phyloP scores from a whole-genome alignment of 2,888 invertebrate genomes.

The Melanostoma mellinum region DNA sequence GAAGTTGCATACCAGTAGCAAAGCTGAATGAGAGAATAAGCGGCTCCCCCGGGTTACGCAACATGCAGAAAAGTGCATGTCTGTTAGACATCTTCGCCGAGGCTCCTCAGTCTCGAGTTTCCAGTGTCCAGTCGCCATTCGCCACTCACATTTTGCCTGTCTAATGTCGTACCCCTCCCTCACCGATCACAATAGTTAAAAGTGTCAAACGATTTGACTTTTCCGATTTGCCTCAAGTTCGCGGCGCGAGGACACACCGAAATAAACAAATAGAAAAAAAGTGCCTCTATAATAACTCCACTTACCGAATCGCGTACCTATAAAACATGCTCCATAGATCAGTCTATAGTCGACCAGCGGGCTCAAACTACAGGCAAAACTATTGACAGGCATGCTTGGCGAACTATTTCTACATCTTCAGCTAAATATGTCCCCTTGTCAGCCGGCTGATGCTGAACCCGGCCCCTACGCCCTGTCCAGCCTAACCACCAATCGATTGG shows the following conservation, averaged over 20 bases:
- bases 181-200: slow-evolving; percentile 10
- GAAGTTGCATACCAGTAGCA: slow-evolving; percentile 15
- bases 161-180: slow-evolving; percentile 8
- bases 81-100: slow-evolving; percentile 36
- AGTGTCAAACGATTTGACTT: slow-evolving; percentile 67
- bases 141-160: too few relatives aligned
- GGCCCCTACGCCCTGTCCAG: slow-evolving; percentile 13
- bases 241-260: slow-evolving; percentile 55
- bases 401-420: slow-evolving; percentile 60
- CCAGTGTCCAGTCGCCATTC: too few relatives aligned
- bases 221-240: slow-evolving; percentile 66
- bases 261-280: slow-evolving; percentile 14
- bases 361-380: slow-evolving; percentile 23
- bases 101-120: slow-evolving; percentile 10
- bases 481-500: slow-evolving; percentile 26
- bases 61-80: slow-evolving; percentile 38
- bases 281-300: too few relatives aligned
- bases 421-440: slow-evolving; percentile 55
- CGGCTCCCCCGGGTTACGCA: slow-evolving; percentile 46
- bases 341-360: slow-evolving; percentile 15
- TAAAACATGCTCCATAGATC: slow-evolving; percentile 44
- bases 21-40: slow-evolving; percentile 22
- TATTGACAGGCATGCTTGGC: slow-evolving; percentile 33
- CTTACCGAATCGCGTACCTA: background rate
- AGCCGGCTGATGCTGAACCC: slow-evolving; percentile 29